Evolutionary conservation across 2,888 invertebrate species (phyloP).

Genomic region (Hetaerina titia): DNA sequence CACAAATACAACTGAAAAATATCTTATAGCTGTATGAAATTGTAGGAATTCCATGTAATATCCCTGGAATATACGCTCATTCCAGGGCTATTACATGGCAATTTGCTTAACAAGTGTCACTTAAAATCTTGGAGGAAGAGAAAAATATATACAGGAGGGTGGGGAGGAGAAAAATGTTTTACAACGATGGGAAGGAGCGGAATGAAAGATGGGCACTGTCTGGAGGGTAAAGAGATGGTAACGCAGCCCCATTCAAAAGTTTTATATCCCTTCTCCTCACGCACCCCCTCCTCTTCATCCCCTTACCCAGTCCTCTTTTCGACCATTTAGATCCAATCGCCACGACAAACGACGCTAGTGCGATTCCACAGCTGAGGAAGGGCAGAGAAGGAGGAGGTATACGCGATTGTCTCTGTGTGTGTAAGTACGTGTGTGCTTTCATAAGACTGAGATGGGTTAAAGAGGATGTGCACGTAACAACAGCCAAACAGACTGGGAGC

Average conservation of each 20-base stretch:
- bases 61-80: too few relatives aligned
- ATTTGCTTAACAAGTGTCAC: not conserved
- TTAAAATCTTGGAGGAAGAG: not conserved
- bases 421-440: not conserved
- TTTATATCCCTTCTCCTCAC: not conserved
- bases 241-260: not conserved
- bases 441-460: not conserved
- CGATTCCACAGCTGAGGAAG: not conserved
- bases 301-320: not conserved
- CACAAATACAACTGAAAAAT: too few relatives aligned
- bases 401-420: not conserved
- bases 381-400: not conserved
- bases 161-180: not conserved
- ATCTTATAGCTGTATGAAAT: too few relatives aligned
- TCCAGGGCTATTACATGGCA: not conserved
- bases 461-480: not conserved
- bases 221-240: not conserved
- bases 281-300: not conserved
- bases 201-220: not conserved
- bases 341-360: not conserved
- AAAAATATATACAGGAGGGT: not conserved
- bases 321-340: constrained; percentile 15
- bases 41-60: too few relatives aligned
- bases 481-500: not conserved
- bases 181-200: not conserved